Base-by-base conservation (phyloP, 2,888 invertebrate species). In the Ephialtes manifestator region DNA sequence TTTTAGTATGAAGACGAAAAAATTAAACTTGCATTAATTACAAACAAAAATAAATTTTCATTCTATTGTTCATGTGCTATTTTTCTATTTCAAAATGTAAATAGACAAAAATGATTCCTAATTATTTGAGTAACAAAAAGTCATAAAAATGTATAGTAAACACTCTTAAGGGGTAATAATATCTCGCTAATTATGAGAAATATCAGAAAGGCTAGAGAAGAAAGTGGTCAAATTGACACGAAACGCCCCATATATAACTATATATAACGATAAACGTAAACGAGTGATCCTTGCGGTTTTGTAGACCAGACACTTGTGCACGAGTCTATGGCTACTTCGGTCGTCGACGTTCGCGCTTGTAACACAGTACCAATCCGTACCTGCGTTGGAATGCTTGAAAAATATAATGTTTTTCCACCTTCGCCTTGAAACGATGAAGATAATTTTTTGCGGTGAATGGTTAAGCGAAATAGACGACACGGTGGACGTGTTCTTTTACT, bases 211-310 rank as follows among this genome's bases (percentile, higher is more conserved):
- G 2, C 24, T 24, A 2, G 24, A 24, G 24, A 24, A 24, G 7
- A 35, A 35, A 35, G 35, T 35, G 35, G 0, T 7, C 35, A 35
- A 35, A 35, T 35, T 4, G 35, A 4, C 35, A 4, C 4, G 4
- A 7, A 35, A 35, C 7, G 35, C 35, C 35, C 35, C 35, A 35
- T 51, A 8, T 2, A 18, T 53, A 10, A 8, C 1, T 55, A 24
- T 24, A 31, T 48, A 63, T 20, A 63, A 48, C 48, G n/a, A 13
- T 43, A 48, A n/a, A 31, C 18, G 43, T 39, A 58, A 46, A 63
- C 48, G 18, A 55, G 18, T 20, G 63, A 63, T 75, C 51, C 63
- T 75, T 53, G 75, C 51, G 31, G 75, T 75, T 75, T 63, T 63
- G 28, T 46, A 15, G 28, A 58, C 24, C 43, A 24, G 24, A 39